Base-by-base conservation (phyloP, 2,113 vertebrate genomes). In the Turdus rufiventris region DNA sequence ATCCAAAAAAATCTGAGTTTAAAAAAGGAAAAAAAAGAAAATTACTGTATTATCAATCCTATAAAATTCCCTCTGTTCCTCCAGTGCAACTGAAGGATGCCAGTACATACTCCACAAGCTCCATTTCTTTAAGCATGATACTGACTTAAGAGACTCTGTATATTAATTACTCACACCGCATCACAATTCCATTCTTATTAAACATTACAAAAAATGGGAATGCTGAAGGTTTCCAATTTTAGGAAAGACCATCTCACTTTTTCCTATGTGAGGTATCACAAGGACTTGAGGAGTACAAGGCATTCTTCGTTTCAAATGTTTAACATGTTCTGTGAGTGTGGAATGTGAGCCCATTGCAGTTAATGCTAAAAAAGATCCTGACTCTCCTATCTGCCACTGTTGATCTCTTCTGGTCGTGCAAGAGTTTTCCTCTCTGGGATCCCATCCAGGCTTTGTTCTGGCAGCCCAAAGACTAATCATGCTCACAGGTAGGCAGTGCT, bases 221-320 rank as follows among this genome's bases (percentile, higher is more conserved):
- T 1, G 1, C 14, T 43, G 45, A 63, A 71, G 1, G 1, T 36
- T 78, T 89, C 34, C 24, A 54, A 1, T 67, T 77, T 48, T 53
- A n/a, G 23, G 23, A 74, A 71, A 1, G 4, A 12, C 42, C 42
- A 43, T 23, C 38, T 89, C 31, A 14, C 36, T 71, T 70, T n/a
- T 81, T 63, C 29, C 40, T 75, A 8, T 13, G 15, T 1, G 0
- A 5, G 2, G 34, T 11, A 51, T 45, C 75, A 56, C 0, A 0
- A 50, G 57, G 6, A 56, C 24, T 38, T 16, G 23, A 42, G 63
- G 70, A 79, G 29, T 25, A 76, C 13, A 61, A 18, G 8, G 31
- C 12, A 20, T 38, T 31, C 56, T 72, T n/a, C 1, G 3, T 80
- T 60, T 53, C 23, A 75, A 67, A 71, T 14, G 26, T 34, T 80